Conservation (phyloP, 1,140 invertebrate genomes). For the Meloidogyne exigua region DNA sequence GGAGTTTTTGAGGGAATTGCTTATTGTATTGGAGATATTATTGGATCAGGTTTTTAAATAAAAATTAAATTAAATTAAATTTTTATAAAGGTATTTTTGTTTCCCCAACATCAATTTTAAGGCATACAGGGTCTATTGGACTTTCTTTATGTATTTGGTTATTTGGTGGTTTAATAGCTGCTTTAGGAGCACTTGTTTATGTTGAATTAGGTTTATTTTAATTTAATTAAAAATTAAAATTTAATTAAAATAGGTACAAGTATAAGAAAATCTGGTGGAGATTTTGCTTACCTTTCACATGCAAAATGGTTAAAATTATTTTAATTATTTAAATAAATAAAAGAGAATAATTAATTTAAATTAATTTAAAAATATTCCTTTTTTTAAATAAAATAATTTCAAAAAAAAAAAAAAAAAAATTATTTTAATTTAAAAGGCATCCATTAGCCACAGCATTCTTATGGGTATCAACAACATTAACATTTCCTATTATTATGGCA, state of each 20-base stretch:
- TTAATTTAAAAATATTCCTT: slow-evolving; percentile 14
- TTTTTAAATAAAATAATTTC: slow-evolving; percentile 16
- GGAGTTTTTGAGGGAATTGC: slow-evolving; percentile 47
- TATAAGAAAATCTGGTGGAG: slow-evolving; percentile 56
- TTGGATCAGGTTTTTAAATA: slow-evolving; percentile 41
- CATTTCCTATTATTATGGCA: slow-evolving; percentile 54
- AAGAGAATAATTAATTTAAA: not conserved
- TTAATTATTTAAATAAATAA: slow-evolving; percentile 26
- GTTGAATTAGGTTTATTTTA: slow-evolving; percentile 41
- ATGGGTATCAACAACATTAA: slow-evolving; percentile 49
- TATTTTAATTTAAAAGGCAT: slow-evolving; percentile 46
- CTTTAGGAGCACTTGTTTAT: slow-evolving; percentile 59
- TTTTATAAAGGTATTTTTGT: slow-evolving; percentile 48
- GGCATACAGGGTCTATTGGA: slow-evolving; percentile 53
- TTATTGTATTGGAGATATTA: slow-evolving; percentile 57
- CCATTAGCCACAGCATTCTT: slow-evolving; percentile 57
- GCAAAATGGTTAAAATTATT: slow-evolving; percentile 46
- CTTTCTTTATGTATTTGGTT: slow-evolving; percentile 55
- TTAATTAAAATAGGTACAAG: slow-evolving; percentile 38
- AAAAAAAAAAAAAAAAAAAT: not conserved
- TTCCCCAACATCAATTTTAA: slow-evolving; percentile 54
- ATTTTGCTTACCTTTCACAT: slow-evolving; percentile 58
- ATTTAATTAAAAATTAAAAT: not conserved
- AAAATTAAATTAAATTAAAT: not conserved
- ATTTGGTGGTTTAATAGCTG: slow-evolving; percentile 51